Base-by-base conservation (phyloP, 2,888 invertebrate species). In the Eupithecia insigniata region DNA sequence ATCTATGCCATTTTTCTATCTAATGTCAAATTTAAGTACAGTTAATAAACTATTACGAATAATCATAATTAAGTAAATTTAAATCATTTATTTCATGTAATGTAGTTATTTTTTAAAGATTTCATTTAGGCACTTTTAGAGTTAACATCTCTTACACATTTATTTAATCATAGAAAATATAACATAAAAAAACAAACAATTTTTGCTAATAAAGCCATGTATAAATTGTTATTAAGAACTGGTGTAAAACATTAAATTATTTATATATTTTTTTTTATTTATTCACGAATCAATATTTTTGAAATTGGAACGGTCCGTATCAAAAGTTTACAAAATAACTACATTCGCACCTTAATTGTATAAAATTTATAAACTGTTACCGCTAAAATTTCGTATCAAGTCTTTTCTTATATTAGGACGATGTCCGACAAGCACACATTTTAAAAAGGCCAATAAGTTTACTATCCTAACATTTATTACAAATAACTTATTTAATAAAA, bases 351-450 rank as follows among this genome's bases (percentile, higher is more conserved):
- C 43, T 74, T 81, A 80, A 1, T 77, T 77, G 79, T 80, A 80
- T 80, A 81, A 70, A 81, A 79, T 82, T 75, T 81, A 80, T 78
- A 80, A 80, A 78, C 78, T 71, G 81, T 84, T 82, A 81, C 81
- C 84, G 82, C 85, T 83, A 88, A 88, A 90, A 88, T 92, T 92
- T 91, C 86, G 88, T 26, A 85, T 90, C 82, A 93, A 93, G 93
- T 93, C 93, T 93, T 93, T 93, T 92, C 87, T 83, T 88, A 77
- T 75, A 82, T 81, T 81, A 87, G 93, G 93, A 93, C 93, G 89
- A 80, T 81, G 93, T 92, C 92, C 93, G 61, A 79, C 89, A 91
- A 93, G 92, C 93, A 93, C 93, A 86, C 92, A 75, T 84, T 86
- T 88, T 88, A 75, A 78, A 89, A 93, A 92, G 93, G 92, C 92